Percentiles rank a stretch among this genome's conserved stretches.
phyloP scores from a whole-genome alignment of 2,113 vertebrate genomes.

The Gavialis gangeticus region DNA sequence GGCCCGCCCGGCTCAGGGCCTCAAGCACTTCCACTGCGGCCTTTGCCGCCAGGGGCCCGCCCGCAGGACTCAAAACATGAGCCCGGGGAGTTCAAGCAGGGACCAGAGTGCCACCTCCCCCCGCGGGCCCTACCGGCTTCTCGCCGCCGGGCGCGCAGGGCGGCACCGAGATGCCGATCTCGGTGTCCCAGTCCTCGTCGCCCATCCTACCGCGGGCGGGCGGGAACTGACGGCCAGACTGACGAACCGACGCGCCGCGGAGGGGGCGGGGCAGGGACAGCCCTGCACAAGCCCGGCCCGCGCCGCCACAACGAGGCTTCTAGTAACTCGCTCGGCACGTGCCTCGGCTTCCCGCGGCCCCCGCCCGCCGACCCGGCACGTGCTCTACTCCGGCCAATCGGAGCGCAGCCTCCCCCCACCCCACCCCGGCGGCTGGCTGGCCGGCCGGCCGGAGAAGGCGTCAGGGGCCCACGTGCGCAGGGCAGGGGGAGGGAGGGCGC shows the following conservation, averaged over 20 bases:
- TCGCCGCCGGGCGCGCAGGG: constrained; percentile 1
- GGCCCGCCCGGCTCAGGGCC: not conserved
- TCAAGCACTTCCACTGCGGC: not conserved
- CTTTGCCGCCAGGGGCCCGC: not conserved
- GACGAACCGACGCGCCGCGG: no score
- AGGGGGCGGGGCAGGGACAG: accelerated
- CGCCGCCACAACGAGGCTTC: accelerated
- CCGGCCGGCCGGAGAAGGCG: not conserved
- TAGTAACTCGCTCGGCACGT: not conserved
- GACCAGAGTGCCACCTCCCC: no score
- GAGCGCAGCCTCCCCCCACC: accelerated
- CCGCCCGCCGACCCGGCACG: not conserved
- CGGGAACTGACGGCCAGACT: no score
- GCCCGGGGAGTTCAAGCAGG: no score
- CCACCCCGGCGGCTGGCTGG: accelerated
- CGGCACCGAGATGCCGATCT: constrained; percentile 10
- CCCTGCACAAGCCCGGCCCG: accelerated
- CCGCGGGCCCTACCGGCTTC: constrained; percentile 19
- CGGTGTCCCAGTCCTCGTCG: constrained; percentile 75
- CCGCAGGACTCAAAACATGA: not conserved
- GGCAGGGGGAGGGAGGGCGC: no score
- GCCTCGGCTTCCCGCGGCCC: not conserved
- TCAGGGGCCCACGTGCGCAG: no score
- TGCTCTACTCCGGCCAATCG: not conserved
- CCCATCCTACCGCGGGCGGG: not conserved